A percentile compares a stretch with the other conserved stretches of the same genome.
These are phyloP conservation scores for Cyprinodon diabolis DNA, from an alignment of 2,797 vertebrate species.

Conservation along the genomic window DNA sequence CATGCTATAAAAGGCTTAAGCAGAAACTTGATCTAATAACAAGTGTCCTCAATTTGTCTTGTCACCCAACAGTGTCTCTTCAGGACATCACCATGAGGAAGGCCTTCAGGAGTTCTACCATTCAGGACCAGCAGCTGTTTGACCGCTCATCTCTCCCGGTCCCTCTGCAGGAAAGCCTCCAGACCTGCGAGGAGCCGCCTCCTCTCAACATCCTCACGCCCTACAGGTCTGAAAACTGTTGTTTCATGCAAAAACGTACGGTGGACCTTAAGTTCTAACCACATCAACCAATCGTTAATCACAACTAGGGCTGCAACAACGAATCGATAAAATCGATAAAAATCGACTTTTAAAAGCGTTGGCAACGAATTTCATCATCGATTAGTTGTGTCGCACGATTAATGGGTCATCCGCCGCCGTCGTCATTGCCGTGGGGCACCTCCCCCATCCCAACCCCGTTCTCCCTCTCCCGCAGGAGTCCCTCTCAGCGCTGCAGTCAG, in stretches of 20 bases:
- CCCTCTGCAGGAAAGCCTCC: conserved; percentile 93
- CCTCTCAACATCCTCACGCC: conserved; percentile 96
- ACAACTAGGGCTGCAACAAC: no score
- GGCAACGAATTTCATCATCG: no score
- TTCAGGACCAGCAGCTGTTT: conserved; percentile 97
- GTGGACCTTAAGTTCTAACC: no score
- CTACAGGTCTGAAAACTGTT: conserved; percentile 86
- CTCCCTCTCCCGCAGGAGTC: no score
- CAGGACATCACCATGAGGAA: conserved; percentile 99
- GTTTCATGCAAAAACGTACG: background rate
- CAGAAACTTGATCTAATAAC: conserved; percentile 20
- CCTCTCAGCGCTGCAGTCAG: no score
- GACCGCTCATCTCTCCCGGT: conserved; percentile 93
- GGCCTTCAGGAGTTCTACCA: conserved; percentile 95
- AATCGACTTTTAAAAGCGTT: no score
- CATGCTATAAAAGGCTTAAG: background rate
- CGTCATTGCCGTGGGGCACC: no score
- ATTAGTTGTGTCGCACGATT: no score
- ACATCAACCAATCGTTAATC: no score
- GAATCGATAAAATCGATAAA: no score
- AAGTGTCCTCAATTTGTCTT: background rate
- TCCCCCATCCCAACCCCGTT: no score
- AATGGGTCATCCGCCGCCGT: no score
- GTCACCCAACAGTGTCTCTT: conserved; percentile 86
- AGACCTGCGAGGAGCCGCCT: conserved; percentile 94